Evolutionary conservation across 2,797 vertebrate species (phyloP).

Genomic region (Clarias laeviceps): DNA sequence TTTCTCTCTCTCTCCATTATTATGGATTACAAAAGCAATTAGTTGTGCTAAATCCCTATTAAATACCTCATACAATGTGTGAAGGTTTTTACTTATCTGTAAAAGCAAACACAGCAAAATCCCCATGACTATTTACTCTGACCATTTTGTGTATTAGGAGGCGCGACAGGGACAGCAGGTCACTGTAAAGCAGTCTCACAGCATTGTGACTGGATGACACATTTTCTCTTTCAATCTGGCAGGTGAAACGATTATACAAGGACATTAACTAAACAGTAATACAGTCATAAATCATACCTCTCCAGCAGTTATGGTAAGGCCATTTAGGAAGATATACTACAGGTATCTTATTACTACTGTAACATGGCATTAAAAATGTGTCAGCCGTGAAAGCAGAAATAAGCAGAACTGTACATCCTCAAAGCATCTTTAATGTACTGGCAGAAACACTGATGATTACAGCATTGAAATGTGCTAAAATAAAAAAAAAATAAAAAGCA

Average conservation of each 20-base stretch:
- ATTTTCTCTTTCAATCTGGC: neutral
- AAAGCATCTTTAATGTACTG: neutral
- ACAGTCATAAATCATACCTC: neutral
- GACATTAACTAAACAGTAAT: neutral
- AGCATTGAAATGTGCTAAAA: neutral
- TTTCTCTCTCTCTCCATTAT: constrained; percentile 33
- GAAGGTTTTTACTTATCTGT: constrained; percentile 14
- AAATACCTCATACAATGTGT: constrained; percentile 16
- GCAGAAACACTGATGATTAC: neutral
- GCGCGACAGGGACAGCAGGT: neutral
- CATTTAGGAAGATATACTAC: neutral
- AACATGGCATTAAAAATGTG: neutral
- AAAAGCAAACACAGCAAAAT: constrained; percentile 10
- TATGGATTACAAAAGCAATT: constrained; percentile 18
- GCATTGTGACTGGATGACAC: neutral
- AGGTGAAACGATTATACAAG: neutral
- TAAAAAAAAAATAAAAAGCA: neutral
- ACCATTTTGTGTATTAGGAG: neutral
- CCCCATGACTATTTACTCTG: neutral
- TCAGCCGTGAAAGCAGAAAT: neutral
- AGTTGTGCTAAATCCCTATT: constrained; percentile 15
- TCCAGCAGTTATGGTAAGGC: neutral
- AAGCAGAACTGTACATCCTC: neutral
- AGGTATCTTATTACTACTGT: neutral
- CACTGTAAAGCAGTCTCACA: neutral